phyloP scores from a whole-genome alignment of 2,113 vertebrate genomes.

The Platysternon megacephalum region DNA sequence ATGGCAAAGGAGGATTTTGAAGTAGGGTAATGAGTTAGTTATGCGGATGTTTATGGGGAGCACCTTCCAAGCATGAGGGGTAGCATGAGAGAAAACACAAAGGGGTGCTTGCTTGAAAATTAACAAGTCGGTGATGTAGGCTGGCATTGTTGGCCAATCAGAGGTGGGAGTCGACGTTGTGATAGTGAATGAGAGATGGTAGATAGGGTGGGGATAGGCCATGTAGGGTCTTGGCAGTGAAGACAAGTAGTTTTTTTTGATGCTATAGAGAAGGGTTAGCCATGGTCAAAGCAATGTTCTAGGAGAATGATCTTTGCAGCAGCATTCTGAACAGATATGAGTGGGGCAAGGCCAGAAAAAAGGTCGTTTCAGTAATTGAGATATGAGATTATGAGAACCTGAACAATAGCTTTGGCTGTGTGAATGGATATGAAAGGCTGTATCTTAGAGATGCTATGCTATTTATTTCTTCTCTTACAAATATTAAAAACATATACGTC shows the following conservation, averaged over 20 bases:
- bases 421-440: neutral
- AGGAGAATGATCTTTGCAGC: neutral
- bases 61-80: too few relatives aligned
- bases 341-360: neutral
- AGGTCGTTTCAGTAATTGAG: neutral
- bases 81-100: too few relatives aligned
- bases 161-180: neutral
- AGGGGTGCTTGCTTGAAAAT: too few relatives aligned
- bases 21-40: neutral
- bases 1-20: neutral
- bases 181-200: neutral
- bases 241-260: neutral
- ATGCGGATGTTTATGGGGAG: too few relatives aligned
- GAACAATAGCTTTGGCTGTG: neutral
- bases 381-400: neutral
- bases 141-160: neutral
- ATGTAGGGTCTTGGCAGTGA: neutral
- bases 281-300: neutral
- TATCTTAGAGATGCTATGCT: neutral
- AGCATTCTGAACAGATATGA: neutral
- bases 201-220: neutral
- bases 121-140: neutral
- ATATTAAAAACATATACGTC: too few relatives aligned
- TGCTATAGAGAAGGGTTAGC: neutral
- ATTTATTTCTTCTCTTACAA: neutral